These are phyloP conservation scores for Ceratitis capitata DNA, from an alignment of 1,140 invertebrate genomes.

Conservation along the genomic window DNA sequence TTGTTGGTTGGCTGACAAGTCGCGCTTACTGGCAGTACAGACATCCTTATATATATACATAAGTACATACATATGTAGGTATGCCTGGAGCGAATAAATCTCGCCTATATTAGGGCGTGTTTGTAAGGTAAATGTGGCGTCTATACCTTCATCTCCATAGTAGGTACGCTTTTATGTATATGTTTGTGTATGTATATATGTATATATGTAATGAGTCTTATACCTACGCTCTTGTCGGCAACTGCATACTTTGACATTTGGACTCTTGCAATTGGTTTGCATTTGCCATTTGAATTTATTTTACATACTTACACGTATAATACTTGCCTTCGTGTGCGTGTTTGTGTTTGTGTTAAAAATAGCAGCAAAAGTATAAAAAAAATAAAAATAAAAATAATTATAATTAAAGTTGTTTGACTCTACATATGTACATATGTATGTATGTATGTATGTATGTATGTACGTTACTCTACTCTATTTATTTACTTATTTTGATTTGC, in stretches of 20 bases:
- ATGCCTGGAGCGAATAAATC: background rate
- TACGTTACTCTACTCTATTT: background rate
- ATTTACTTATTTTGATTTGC: conserved; percentile 1
- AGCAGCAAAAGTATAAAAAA: background rate
- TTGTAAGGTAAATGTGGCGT: background rate
- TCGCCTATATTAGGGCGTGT: conserved; percentile 7
- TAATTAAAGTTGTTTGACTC: conserved; percentile 10
- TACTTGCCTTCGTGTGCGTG: background rate
- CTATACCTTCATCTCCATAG: too few species aligned
- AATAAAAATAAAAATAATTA: background rate
- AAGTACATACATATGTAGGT: background rate
- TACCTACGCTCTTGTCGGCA: background rate
- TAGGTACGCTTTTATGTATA: background rate
- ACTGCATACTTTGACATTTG: conserved; percentile 22
- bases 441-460: too few species aligned
- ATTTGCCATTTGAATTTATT: background rate
- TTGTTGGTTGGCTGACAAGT: background rate
- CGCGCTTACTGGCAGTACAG: background rate
- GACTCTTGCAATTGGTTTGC: conserved; percentile 19
- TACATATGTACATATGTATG: too few species aligned
- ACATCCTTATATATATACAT: background rate
- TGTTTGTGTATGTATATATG: background rate
- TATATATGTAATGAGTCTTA: too few species aligned
- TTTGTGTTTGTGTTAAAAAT: background rate
- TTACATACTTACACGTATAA: background rate